phyloP scores from a whole-genome alignment of 2,113 vertebrate genomes.

The Trochalopteron elliotii region DNA sequence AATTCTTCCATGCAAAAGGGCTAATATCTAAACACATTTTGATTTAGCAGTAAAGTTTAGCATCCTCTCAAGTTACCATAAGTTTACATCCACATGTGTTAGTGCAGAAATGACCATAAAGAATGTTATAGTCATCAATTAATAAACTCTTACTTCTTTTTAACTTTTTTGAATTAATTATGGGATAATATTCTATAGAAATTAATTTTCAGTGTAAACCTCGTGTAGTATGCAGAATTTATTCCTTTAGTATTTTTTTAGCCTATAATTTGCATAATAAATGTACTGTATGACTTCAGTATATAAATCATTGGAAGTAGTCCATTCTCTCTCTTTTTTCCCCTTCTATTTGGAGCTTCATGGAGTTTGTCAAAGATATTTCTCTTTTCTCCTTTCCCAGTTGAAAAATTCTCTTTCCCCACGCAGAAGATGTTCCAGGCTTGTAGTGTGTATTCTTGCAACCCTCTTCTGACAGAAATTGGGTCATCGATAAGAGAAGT shows the following conservation, averaged over 20 bases:
- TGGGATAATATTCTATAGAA: not conserved
- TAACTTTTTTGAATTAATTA: not conserved
- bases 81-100: not conserved
- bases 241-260: not conserved
- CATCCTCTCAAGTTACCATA: not conserved
- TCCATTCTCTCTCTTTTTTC: not conserved
- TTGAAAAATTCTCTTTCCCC: not conserved
- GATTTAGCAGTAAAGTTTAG: not conserved
- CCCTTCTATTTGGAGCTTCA: not conserved
- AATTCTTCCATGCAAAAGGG: not conserved
- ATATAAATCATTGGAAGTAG: not conserved
- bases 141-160: not conserved
- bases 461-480: not conserved
- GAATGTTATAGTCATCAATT: not conserved
- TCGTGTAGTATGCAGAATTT: not conserved
- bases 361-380: accelerated
- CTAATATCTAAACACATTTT: not conserved
- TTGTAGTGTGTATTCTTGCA: not conserved
- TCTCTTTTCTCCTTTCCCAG: not conserved
- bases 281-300: not conserved
- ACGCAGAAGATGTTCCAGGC: not conserved
- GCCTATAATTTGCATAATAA: not conserved
- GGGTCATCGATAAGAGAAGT: not conserved
- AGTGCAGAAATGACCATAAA: not conserved
- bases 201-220: not conserved